Conservation (phyloP, 2,888 invertebrate genomes). For the Yponomeuta cagnagella region DNA sequence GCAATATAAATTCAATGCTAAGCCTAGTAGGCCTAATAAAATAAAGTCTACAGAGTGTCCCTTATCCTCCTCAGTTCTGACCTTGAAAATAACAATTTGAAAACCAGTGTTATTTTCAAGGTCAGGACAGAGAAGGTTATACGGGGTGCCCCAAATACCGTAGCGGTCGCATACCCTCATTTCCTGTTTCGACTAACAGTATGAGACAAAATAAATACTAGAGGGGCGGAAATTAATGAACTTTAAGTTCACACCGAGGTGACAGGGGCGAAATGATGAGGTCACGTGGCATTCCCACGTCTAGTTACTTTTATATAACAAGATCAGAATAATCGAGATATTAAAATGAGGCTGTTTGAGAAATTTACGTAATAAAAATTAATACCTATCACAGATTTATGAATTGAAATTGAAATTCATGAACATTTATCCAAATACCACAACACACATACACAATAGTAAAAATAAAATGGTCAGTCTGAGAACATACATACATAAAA, state of each 20-base stretch:
- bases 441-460: no score
- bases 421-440: no score
- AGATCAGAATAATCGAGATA: no score
- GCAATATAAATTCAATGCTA: neutral
- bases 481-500: no score
- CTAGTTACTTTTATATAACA: neutral
- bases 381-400: no score
- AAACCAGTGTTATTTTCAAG: no score
- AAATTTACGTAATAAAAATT: no score
- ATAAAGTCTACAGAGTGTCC: neutral
- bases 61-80: neutral
- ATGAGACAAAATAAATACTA: neutral
- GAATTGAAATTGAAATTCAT: no score
- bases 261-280: conserved; percentile 1
- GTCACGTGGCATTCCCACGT: neutral
- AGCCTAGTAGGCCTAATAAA: neutral
- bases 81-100: no score
- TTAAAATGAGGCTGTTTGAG: no score
- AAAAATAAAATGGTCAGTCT: no score
- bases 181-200: conserved; percentile 1
- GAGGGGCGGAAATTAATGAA: conserved; percentile 1
- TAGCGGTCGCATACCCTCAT: neutral
- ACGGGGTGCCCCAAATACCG: neutral
- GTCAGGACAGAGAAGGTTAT: neutral
- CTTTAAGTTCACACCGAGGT: neutral